Evolutionary conservation across 2,888 invertebrate genomes (phyloP).

Genomic region (Melipona beecheii): DNA sequence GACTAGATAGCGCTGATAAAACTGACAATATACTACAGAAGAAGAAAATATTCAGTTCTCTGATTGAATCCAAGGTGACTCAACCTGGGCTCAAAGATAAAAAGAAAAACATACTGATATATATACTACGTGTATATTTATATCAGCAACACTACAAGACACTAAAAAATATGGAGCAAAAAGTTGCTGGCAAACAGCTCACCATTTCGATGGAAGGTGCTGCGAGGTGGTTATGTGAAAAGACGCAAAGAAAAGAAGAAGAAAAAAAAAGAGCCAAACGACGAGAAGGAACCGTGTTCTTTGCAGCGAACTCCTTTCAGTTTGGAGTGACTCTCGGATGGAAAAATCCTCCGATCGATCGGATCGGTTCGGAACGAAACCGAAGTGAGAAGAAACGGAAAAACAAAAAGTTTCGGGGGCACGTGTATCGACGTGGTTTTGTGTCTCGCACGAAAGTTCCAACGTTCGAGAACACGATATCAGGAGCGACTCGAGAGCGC

Average conservation of each 20-base stretch:
- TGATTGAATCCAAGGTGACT: background rate
- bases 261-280: background rate
- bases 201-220: background rate
- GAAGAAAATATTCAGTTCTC: background rate
- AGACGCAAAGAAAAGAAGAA: background rate
- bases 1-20: background rate
- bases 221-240: background rate
- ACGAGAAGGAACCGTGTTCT: background rate
- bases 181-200: background rate
- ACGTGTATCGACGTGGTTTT: background rate
- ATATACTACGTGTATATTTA: background rate
- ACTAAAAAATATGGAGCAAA: background rate
- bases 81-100: background rate
- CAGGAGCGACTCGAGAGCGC: background rate
- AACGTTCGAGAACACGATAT: constrained; percentile 8
- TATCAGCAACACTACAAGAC: background rate
- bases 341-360: too few species aligned
- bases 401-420: background rate
- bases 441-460: background rate
- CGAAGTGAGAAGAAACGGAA: background rate
- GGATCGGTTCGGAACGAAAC: too few species aligned
- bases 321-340: too few species aligned
- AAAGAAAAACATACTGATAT: background rate
- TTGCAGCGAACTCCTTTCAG: background rate
- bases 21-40: background rate